A percentile compares a stretch with the other conserved stretches of the same genome.
Conservation (phyloP, 1,140 invertebrate species). For the Sminthurinus signatus region DNA sequence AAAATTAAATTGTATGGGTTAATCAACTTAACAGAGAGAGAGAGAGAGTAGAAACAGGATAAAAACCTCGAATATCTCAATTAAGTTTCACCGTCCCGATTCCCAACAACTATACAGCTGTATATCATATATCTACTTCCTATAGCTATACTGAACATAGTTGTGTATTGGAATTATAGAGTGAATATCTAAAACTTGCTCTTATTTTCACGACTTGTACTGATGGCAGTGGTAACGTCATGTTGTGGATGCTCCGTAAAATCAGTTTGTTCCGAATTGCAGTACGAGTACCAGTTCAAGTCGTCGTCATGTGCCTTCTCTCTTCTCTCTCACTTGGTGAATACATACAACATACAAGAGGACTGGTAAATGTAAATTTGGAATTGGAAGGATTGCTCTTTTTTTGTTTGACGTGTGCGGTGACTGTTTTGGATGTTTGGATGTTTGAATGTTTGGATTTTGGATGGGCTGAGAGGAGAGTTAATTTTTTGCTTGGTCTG, state of each 20-base stretch:
- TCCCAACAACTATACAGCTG: not conserved
- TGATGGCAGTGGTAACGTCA: no score
- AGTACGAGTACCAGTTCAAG: no score
- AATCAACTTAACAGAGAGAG: slow-evolving; percentile 34
- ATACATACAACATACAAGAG: not conserved
- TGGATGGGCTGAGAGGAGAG: slow-evolving; percentile 26
- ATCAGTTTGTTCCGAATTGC: no score
- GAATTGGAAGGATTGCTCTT: slow-evolving; percentile 8
- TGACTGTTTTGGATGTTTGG: slow-evolving; percentile 27
- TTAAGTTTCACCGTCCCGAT: slow-evolving; percentile 32
- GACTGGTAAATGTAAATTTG: not conserved
- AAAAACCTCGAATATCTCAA: slow-evolving; percentile 36
- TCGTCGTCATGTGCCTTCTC: no score
- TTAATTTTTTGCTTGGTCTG: slow-evolving; percentile 32
- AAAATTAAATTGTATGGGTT: slow-evolving; percentile 37
- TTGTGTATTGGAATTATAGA: no score
- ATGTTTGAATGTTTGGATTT: no score
- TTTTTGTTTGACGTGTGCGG: slow-evolving; percentile 29
- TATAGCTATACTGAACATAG: no score
- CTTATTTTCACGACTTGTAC: no score
- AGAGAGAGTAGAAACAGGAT: slow-evolving; percentile 24
- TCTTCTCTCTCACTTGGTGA: no score
- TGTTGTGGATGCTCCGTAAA: no score
- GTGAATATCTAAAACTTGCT: no score
- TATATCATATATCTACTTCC: no score